Percentiles rank a stretch among this genome's conserved stretches.
phyloP scores from a whole-genome alignment of 2,113 vertebrate genomes.

The Odontophorus gujanensis region DNA sequence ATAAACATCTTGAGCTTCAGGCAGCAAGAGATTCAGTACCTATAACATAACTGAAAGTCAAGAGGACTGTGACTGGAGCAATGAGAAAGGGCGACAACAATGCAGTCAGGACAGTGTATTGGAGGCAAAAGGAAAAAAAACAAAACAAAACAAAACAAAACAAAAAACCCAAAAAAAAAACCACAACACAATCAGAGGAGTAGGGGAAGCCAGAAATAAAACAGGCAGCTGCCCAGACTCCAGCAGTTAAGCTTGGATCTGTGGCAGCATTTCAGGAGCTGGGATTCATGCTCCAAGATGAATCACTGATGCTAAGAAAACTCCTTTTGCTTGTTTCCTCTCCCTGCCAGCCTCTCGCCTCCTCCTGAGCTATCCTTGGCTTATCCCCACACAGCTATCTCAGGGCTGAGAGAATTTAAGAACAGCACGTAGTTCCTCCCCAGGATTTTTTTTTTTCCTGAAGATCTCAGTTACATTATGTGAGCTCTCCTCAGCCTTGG shows the following conservation, averaged over 20 bases:
- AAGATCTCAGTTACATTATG: not conserved
- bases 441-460: not conserved
- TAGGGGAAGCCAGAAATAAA: not conserved
- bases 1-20: constrained; percentile 9
- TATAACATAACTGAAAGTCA: not conserved
- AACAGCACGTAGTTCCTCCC: not conserved
- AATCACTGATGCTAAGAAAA: not conserved
- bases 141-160: too few relatives aligned
- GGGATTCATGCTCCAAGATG: not conserved
- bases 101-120: not conserved
- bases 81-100: not conserved
- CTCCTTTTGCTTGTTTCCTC: not conserved
- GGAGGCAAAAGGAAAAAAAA: not conserved
- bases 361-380: not conserved
- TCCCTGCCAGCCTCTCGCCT: not conserved
- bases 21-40: not conserved
- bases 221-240: not conserved
- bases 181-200: not conserved
- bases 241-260: not conserved
- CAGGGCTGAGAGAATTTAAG: not conserved
- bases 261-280: not conserved
- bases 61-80: not conserved
- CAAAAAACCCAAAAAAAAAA: not conserved
- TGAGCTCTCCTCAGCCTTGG: not conserved
- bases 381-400: not conserved